Evolutionary conservation across 2,113 vertebrate species (phyloP).

Genomic region (Lagopus leucura): DNA sequence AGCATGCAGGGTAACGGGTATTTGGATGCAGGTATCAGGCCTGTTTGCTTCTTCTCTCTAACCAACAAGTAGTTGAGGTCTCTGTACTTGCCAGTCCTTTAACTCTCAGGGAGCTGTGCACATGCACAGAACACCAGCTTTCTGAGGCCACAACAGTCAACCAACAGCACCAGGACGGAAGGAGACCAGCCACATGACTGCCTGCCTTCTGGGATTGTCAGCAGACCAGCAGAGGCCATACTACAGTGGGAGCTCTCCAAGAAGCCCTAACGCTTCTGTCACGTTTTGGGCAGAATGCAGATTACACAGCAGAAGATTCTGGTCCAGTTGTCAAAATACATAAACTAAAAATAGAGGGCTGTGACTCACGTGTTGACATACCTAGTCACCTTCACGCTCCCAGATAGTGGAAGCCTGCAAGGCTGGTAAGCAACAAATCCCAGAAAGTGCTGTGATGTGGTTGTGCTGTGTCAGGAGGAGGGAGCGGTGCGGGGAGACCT

Average conservation of each 20-base stretch:
- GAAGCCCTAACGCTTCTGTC: not conserved
- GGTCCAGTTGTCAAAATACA: not conserved
- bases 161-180: not conserved
- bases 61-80: not conserved
- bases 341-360: not conserved
- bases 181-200: accelerated
- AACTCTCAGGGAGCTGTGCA: accelerated
- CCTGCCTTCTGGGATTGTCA: not conserved
- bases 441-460: not conserved
- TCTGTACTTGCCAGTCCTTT: not conserved
- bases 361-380: not conserved
- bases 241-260: not conserved
- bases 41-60: not conserved
- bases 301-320: accelerated
- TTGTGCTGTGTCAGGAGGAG: not conserved
- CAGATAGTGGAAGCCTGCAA: not conserved
- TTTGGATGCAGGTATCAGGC: not conserved
- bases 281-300: not conserved
- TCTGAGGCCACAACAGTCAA: not conserved
- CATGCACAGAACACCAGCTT: accelerated
- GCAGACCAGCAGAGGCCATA: not conserved
- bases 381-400: not conserved
- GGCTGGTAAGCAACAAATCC: not conserved
- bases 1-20: not conserved
- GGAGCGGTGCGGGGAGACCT: not conserved